Base-by-base conservation (phyloP, 2,888 invertebrate genomes). In the Drosophila conformis region DNA sequence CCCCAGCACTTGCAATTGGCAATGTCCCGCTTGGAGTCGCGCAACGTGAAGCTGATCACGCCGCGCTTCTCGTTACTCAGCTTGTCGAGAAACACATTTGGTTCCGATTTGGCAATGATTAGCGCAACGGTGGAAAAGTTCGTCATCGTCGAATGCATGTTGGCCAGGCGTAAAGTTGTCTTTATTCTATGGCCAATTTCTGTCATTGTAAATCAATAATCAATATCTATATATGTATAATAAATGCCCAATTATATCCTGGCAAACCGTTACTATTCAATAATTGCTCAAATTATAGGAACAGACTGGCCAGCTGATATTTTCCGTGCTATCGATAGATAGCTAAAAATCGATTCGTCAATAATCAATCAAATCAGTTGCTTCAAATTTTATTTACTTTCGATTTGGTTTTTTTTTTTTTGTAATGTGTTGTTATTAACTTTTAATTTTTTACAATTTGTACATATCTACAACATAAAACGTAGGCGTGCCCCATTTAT, bases 1-100 rank as follows among this genome's bases (percentile, higher is more conserved):
- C 96, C 97, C 97, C 97, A 97, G 73, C 95, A 95, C 72, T 96
- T 96, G 21, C 95, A 95, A 91, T 97, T 97, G 54, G 96, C 96
- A 7, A 96, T 95, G 91, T 96, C 95, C 1, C 94, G 91, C 25
- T 94, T 94, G 0, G 96, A 96, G 93, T 97, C 97, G 74, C 97
- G 94, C 33, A 97, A 77, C 0, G 97, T 97, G 77, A 97, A 96
- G 63, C 95, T 95, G 93, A 96, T 96, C 0, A 97, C 97, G n/a
- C 95, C 96, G 78, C 95, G 94, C 36, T 93, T 93, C 65, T 94
- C 94, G 4, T 93, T 93, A 25, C 75, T 82, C 11, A 90, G 73
- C 62, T 88, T 92, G 38, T 88, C 82, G 31, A 86, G 59, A 63
- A 93, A 93, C 0, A 90, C 60, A 67, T 94, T 94, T 3, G 95